Evolutionary conservation across 2,797 vertebrate species (phyloP).

Genomic region (Orientallactaga sibirica): DNA sequence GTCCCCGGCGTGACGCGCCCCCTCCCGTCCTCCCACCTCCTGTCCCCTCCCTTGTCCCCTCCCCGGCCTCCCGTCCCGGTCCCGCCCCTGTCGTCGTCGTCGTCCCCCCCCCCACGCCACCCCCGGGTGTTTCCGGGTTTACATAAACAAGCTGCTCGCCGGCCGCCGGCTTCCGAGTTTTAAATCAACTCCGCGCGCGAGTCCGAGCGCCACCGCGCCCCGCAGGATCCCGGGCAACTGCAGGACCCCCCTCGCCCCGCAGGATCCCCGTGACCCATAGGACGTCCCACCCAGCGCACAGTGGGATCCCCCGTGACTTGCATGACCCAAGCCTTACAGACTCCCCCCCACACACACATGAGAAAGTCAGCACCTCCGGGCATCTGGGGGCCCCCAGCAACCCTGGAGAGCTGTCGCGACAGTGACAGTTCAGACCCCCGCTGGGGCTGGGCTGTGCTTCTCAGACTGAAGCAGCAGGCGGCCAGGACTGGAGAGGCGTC

Average conservation of each 20-base stretch:
- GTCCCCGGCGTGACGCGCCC: constrained; percentile 82
- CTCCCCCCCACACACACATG: not conserved
- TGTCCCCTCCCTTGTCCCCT: constrained; percentile 50
- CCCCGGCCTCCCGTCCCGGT: constrained; percentile 63
- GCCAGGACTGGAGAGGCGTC: not conserved
- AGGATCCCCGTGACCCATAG: not conserved
- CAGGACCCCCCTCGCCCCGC: not conserved
- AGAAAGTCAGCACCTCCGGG: not conserved
- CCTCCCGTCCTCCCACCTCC: constrained; percentile 54
- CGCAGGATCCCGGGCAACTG: not conserved
- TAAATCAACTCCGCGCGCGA: constrained; percentile 63
- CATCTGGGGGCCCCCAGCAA: too few species aligned
- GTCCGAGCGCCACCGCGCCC: not conserved
- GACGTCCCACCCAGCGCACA: too few species aligned
- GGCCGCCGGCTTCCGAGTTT: constrained; percentile 71
- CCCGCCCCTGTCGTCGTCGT: constrained; percentile 52
- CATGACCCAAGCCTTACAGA: not conserved
- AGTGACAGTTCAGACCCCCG: not conserved
- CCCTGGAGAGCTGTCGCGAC: too few species aligned
- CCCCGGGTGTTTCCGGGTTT: constrained; percentile 86
- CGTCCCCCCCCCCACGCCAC: constrained; percentile 65
- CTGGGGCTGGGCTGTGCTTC: too few species aligned
- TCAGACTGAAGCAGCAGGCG: not conserved
- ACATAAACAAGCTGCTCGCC: constrained; percentile 81
- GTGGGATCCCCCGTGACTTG: not conserved